These are phyloP conservation scores for Mustelus asterias DNA, from an alignment of 2,113 vertebrate genomes.

Conservation along the genomic window DNA sequence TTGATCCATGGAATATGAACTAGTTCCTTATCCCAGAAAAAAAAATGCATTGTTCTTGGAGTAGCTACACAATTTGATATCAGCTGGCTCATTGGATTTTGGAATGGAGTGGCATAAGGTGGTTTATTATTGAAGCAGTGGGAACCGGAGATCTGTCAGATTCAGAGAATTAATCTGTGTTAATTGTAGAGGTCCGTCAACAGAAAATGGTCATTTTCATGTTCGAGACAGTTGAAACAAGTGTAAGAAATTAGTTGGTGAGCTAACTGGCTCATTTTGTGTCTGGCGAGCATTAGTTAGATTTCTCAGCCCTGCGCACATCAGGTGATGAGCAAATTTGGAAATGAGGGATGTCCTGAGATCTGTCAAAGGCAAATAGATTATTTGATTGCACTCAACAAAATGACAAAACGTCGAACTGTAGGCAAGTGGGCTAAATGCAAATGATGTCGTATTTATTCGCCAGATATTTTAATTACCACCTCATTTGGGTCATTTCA, in stretches of 20 bases:
- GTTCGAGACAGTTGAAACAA: background rate
- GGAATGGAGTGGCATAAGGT: background rate
- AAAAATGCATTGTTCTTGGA: background rate
- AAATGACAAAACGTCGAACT: background rate
- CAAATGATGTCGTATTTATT: background rate
- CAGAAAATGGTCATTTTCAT: background rate
- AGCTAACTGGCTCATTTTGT: background rate
- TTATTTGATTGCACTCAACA: background rate
- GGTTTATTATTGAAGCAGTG: background rate
- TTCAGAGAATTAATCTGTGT: conserved; percentile 9
- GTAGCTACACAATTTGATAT: background rate
- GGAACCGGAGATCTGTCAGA: background rate
- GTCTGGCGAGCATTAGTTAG: background rate
- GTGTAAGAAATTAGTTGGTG: background rate
- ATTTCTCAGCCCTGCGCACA: background rate
- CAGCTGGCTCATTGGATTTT: background rate
- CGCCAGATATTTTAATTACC: background rate
- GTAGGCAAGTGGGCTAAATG: background rate
- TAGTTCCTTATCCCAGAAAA: background rate
- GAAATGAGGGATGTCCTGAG: background rate
- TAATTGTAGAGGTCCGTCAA: background rate
- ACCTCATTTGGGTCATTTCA: background rate
- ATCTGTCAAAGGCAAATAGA: background rate
- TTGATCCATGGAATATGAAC: conserved; percentile 1
- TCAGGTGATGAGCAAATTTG: background rate